Evolutionary conservation across 2,113 vertebrate genomes (phyloP), one percentile per base, ranked within the genome.

Genomic region (Pteropus alecto): DNA sequence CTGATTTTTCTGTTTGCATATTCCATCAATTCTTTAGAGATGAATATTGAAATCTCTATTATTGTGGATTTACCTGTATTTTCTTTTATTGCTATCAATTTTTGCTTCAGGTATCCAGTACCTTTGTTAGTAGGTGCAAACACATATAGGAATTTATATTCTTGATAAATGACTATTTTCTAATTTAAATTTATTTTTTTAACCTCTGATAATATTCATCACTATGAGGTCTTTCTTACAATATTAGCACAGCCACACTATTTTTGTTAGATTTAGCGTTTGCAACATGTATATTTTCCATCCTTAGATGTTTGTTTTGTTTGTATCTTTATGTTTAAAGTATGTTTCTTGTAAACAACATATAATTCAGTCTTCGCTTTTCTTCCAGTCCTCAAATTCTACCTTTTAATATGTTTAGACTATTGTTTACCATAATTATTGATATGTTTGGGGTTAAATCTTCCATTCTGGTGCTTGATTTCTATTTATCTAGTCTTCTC

Each of bases 281-380:
- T 94, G 13, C 6, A 58, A 4, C n/a, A 12, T 43, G 2, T 18
- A 7, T 70, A 56, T 76, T 95, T 93, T 60, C 54, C 46, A 33
- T 78, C 15, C 22, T 74, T 61, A 85, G 19, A 63, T 3, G 2
- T 63, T 81, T 22, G 82, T 82, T 21, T 7, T 78, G 54, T 89
- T 74, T 86, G 21, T 86, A 35, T 88, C 43, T 95, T 93, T 84
- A 60, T 92, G 48, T 84, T 96, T 79, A 74, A 56, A 81, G 56
- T 89, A 21, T 79, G 8, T 82, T 86, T 89, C 43, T 74, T 78
- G 8, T 56, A 74, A 73, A 70, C 12, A 71, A 21, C 46, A 9
- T 74, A 22, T 68, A 85, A 63, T 46, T 30, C 63, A 76, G 28
- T 61, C 35, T 86, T 10, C 33, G 35, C 56, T 87, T 76, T 54